phyloP scores from a whole-genome alignment of 2,888 invertebrate species.

The Drepana falcataria region DNA sequence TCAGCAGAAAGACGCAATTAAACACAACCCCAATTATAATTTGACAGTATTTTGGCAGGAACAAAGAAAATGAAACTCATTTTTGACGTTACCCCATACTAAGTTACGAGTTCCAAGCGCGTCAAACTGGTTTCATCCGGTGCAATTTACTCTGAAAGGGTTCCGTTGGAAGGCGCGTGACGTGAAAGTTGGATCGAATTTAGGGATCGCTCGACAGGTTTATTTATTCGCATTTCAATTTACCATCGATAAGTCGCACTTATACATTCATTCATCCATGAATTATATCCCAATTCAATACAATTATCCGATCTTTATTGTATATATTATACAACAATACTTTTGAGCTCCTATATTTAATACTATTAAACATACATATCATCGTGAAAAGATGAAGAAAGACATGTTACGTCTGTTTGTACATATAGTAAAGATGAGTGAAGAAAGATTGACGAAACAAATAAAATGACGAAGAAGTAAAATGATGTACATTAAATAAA shows the following conservation, averaged over 20 bases:
- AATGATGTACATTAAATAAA: too few species aligned
- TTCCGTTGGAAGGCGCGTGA: not conserved
- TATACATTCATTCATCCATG: too few species aligned
- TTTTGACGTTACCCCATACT: conserved; percentile 12
- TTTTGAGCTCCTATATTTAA: too few species aligned
- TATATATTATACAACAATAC: too few species aligned
- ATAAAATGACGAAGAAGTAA: too few species aligned
- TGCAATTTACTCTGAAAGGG: conserved; percentile 13
- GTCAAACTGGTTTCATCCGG: conserved; percentile 10
- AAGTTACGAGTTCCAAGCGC: conserved; percentile 16
- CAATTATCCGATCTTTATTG: too few species aligned
- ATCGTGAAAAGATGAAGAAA: too few species aligned
- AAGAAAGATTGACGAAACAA: too few species aligned
- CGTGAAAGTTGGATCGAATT: not conserved
- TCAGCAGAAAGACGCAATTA: not conserved
- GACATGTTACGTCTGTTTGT: too few species aligned
- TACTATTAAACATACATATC: too few species aligned
- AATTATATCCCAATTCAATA: too few species aligned
- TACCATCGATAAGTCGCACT: not conserved
- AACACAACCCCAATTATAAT: conserved; percentile 10
- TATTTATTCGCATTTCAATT: not conserved
- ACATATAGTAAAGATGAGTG: too few species aligned
- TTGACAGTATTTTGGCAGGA: conserved; percentile 15
- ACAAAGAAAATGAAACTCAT: conserved; percentile 19
- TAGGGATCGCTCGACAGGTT: not conserved